Percentiles rank a stretch among this genome's conserved stretches.
These are phyloP conservation scores for Crocidura indochinensis DNA, from an alignment of 2,797 vertebrate genomes.

Conservation along the genomic window DNA sequence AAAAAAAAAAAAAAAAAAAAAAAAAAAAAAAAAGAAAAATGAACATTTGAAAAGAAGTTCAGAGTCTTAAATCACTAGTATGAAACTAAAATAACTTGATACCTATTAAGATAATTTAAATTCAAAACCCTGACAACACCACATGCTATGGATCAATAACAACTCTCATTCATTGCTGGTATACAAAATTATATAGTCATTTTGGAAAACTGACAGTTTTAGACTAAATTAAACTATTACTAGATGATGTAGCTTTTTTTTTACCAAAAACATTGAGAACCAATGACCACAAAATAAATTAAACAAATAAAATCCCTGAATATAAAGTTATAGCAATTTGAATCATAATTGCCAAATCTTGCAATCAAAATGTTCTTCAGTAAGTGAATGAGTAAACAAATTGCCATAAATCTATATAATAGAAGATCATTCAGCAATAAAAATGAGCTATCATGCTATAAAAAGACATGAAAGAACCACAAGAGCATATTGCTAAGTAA, in stretches of 20 bases:
- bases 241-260: background rate
- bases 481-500: background rate
- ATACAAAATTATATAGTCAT: background rate
- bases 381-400: background rate
- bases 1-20: background rate
- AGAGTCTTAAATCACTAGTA: too few species aligned
- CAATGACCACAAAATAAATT: background rate
- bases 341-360: conserved; percentile 8
- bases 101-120: too few species aligned
- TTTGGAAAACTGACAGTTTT: conserved; percentile 17
- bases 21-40: too few species aligned
- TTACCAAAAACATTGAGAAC: background rate
- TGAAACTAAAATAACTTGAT: too few species aligned
- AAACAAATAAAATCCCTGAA: background rate
- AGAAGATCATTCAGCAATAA: background rate
- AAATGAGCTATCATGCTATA: background rate
- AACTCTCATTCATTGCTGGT: too few species aligned
- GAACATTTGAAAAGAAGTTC: too few species aligned
- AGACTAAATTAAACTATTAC: conserved; percentile 39
- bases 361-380: background rate
- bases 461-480: background rate
- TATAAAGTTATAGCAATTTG: background rate
- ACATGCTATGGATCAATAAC: too few species aligned
- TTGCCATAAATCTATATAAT: background rate
- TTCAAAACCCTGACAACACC: too few species aligned